Evolutionary conservation across 2,797 vertebrate species (phyloP), one percentile per base, ranked within the genome.

Genomic region (Chrosomus eos): DNA sequence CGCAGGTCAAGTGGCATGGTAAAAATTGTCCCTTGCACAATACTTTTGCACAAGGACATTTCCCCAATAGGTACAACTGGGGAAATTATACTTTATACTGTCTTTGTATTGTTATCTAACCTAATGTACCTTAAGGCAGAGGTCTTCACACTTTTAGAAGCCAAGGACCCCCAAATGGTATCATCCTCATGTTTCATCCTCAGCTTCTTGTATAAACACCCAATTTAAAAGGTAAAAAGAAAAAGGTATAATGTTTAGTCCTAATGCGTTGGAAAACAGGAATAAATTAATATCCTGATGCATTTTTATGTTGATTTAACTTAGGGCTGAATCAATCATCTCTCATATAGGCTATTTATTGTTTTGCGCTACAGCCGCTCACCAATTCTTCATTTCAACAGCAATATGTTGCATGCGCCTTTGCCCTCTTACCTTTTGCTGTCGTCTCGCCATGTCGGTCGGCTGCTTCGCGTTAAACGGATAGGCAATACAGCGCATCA

Each of bases 381-480:
- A 28, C 19, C n/a, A 2, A 58, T 38, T 75, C 21, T 26, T 10
- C 28, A 33, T 45, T 71, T 45, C 23, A 40, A 55, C 64, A 62
- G 38, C 82, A 82, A 88, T 83, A 82, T 86, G 87, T 88, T 89
- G 88, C 84, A 66, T 88, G 82, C 75, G 75, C 80, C 66, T 83
- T 82, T 84, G 72, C 67, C 66, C 71, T 66, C 94, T 92, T 95
- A 99, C 98, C 98, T 99, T 99, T 93, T 99, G 98, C 92, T 99
- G 98, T 92, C 98, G 95, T 89, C 98, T 94, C 92, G 98, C 97
- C 98, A 99, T 99, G 89, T 99, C 98, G 28, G 98, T 99, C 80
- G 98, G 98, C 88, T 99, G 98, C 93, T 98, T 99, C 85, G 98
- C 98, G 85, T 99, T 99, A 91, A 99, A 99, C 38, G 98, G 98